A percentile compares a stretch with the other conserved stretches of the same genome.
Evolutionary conservation across 2,113 vertebrate genomes (phyloP).

Genomic region (Boulengeromyrus knoepffleri): DNA sequence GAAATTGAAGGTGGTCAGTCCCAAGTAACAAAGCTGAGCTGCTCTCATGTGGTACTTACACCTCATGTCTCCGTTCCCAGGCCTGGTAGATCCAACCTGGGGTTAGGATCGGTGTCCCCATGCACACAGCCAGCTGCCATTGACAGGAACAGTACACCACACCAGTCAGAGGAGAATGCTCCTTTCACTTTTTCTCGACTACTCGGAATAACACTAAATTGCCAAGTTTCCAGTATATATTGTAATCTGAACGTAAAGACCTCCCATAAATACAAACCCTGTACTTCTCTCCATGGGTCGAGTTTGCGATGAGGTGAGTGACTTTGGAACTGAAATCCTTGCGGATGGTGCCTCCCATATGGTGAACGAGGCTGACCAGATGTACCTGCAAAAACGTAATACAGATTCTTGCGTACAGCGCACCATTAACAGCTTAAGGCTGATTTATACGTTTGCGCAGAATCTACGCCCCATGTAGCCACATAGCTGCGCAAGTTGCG

Average conservation of each 20-base stretch:
- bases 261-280: conserved; percentile 66
- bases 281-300: conserved; percentile 92
- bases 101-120: conserved; percentile 90
- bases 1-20: background rate
- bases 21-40: background rate
- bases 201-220: background rate
- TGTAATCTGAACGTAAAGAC: too few species aligned
- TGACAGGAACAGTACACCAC: background rate
- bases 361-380: conserved; percentile 90
- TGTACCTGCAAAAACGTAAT: conserved; percentile 61
- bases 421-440: background rate
- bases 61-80: conserved; percentile 83
- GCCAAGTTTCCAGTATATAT: background rate
- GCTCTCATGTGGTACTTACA: conserved; percentile 56
- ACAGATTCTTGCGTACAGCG: background rate
- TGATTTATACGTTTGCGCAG: background rate
- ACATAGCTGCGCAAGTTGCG: background rate
- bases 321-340: conserved; percentile 94
- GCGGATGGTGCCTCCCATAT: conserved; percentile 93
- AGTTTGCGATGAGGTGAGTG: conserved; percentile 88
- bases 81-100: conserved; percentile 86
- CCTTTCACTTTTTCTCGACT: background rate
- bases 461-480: background rate
- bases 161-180: background rate
- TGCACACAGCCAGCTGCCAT: conserved; percentile 81